These are phyloP conservation scores for Acanthurus leucopareius DNA, from an alignment of 2,797 vertebrate genomes.

Conservation along the genomic window DNA sequence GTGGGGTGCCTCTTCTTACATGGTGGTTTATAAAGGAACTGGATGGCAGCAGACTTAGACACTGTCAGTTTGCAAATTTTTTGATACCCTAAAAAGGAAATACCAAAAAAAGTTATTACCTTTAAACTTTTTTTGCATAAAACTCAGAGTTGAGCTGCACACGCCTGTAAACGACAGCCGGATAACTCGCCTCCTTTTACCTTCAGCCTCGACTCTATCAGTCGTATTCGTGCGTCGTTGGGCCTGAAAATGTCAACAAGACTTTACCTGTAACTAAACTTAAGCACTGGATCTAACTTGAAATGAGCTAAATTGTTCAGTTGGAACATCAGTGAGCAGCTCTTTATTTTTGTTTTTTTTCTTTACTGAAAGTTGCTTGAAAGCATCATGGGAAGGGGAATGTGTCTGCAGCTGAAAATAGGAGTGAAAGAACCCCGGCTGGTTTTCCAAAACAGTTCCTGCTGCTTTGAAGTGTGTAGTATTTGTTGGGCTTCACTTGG, in stretches of 20 bases:
- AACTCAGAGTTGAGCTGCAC: too few species aligned
- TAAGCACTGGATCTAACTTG: constrained; percentile 22
- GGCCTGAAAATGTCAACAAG: neutral
- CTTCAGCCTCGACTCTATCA: too few species aligned
- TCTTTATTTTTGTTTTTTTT: constrained; percentile 39
- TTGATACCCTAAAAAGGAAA: too few species aligned
- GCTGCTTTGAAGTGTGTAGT: constrained; percentile 82
- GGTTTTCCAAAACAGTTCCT: constrained; percentile 66
- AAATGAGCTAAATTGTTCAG: constrained; percentile 39
- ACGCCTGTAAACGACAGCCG: too few species aligned
- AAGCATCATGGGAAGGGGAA: constrained; percentile 41
- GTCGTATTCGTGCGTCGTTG: neutral
- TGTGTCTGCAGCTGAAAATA: constrained; percentile 63
- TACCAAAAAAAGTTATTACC: too few species aligned
- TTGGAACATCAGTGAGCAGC: constrained; percentile 24
- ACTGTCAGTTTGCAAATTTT: too few species aligned
- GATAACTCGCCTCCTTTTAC: too few species aligned
- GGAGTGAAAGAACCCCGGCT: constrained; percentile 69
- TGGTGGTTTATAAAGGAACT: too few species aligned
- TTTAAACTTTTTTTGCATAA: too few species aligned
- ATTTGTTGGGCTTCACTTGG: constrained; percentile 84
- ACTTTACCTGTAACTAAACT: neutral
- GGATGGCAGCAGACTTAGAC: too few species aligned
- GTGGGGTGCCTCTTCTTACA: too few species aligned
- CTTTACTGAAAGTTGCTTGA: constrained; percentile 34